phyloP scores from a whole-genome alignment of 1,140 invertebrate genomes.

The Helicoverpa armigera region DNA sequence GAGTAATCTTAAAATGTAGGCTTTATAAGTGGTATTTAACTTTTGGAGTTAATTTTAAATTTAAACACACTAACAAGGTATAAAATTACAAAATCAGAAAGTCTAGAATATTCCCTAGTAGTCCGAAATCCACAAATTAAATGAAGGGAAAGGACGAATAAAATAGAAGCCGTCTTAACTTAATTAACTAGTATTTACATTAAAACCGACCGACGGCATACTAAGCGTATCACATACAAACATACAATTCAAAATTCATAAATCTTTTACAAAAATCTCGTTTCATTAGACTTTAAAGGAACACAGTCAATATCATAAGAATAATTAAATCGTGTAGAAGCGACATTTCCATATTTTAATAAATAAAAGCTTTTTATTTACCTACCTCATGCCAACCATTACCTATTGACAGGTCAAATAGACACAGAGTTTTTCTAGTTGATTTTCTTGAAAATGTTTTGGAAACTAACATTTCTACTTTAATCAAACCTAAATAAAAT shows the following conservation, averaged over 20 bases:
- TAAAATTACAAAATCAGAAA: conserved; percentile 1
- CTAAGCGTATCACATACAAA: conserved; percentile 50
- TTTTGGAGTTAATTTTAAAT: not conserved
- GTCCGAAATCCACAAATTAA: conserved; percentile 1
- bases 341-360: not conserved
- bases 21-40: not conserved
- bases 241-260: conserved; percentile 49
- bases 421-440: too few relatives aligned
- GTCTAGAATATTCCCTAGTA: not conserved
- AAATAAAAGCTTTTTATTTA: not conserved
- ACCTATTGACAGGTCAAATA: too few relatives aligned
- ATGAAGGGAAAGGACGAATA: not conserved
- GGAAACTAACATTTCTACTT: too few relatives aligned
- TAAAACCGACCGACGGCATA: conserved; percentile 35
- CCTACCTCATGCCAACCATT: too few relatives aligned
- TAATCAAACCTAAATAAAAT: too few relatives aligned
- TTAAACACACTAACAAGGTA: not conserved
- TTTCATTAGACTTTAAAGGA: conserved; percentile 66
- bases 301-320: conserved; percentile 62
- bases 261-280: conserved; percentile 51
- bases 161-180: not conserved
- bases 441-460: too few relatives aligned
- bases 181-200: conserved; percentile 37
- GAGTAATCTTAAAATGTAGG: too few relatives aligned
- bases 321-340: conserved; percentile 27